A percentile compares a stretch with the other conserved stretches of the same genome.
Evolutionary conservation across 2,888 invertebrate species (phyloP).

Genomic region (Deilephila elpenor): DNA sequence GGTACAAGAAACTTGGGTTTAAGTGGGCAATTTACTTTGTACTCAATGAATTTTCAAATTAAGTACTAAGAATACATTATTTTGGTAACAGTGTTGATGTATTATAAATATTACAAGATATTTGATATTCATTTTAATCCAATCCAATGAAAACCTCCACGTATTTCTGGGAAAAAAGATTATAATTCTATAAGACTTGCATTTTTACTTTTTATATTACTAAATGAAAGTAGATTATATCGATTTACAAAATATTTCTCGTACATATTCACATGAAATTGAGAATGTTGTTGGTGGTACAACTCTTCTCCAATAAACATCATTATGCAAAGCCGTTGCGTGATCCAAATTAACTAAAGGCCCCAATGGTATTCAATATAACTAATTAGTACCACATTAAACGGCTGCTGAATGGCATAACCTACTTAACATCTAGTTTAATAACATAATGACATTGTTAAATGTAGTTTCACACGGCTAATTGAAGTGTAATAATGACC

Average conservation of each 20-base stretch:
- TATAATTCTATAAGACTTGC: too few species aligned
- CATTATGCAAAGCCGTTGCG: conserved; percentile 9
- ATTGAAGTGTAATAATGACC: conserved; percentile 7
- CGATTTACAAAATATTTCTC: too few species aligned
- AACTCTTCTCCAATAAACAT: not conserved
- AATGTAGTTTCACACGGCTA: conserved; percentile 1
- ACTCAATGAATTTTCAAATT: not conserved
- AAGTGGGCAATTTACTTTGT: not conserved
- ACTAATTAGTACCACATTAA: conserved; percentile 30
- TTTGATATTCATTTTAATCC: too few species aligned
- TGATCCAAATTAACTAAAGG: conserved; percentile 24
- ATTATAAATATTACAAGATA: too few species aligned
- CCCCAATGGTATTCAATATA: conserved; percentile 29
- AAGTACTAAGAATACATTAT: not conserved
- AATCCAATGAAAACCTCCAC: too few species aligned
- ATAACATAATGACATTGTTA: conserved; percentile 16
- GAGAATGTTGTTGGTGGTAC: not conserved
- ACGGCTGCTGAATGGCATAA: conserved; percentile 22
- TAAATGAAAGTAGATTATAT: too few species aligned
- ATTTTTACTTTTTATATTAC: too few species aligned
- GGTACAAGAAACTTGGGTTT: not conserved
- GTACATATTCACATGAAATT: not conserved
- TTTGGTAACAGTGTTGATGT: not conserved
- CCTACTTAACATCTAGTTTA: conserved; percentile 16
- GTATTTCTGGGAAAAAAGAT: too few species aligned